Conservation (phyloP, 2,888 invertebrate genomes). For the Hoplodrina blanda region DNA sequence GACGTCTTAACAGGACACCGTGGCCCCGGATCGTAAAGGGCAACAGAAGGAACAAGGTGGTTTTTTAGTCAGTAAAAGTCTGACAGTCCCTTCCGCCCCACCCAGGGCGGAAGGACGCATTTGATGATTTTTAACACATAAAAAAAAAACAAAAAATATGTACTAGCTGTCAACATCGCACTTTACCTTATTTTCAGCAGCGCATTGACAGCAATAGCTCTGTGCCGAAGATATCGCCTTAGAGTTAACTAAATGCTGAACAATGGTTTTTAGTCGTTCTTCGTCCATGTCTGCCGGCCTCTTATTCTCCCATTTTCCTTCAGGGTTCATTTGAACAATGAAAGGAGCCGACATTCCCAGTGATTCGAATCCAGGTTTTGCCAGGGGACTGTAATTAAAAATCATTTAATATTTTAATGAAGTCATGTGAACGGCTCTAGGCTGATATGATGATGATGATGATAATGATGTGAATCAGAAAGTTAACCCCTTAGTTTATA, state of each 20-base stretch:
- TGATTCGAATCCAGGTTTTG: conserved; percentile 77
- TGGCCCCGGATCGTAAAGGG: too few species aligned
- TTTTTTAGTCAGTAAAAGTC: too few species aligned
- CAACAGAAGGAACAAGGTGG: too few species aligned
- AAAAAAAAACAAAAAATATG: too few species aligned
- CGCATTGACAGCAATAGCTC: conserved; percentile 83
- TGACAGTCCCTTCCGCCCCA: too few species aligned
- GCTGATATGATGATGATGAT: too few species aligned
- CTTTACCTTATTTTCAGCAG: conserved; percentile 74
- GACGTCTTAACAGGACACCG: too few species aligned
- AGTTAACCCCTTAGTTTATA: too few species aligned
- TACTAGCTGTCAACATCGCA: neutral
- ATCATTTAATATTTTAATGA: neutral
- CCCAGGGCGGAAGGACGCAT: too few species aligned
- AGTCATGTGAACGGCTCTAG: too few species aligned
- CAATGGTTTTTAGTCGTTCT: conserved; percentile 76
- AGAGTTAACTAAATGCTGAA: conserved; percentile 78
- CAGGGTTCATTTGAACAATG: conserved; percentile 82
- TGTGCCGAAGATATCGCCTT: conserved; percentile 80
- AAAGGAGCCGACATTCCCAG: conserved; percentile 72
- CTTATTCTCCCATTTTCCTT: conserved; percentile 81
- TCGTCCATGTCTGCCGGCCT: conserved; percentile 79
- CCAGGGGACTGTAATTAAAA: conserved; percentile 70
- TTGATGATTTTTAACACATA: too few species aligned
- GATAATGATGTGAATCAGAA: too few species aligned